Evolutionary conservation across 1,140 invertebrate genomes (phyloP).

Genomic region (Ridgeia piscesae): DNA sequence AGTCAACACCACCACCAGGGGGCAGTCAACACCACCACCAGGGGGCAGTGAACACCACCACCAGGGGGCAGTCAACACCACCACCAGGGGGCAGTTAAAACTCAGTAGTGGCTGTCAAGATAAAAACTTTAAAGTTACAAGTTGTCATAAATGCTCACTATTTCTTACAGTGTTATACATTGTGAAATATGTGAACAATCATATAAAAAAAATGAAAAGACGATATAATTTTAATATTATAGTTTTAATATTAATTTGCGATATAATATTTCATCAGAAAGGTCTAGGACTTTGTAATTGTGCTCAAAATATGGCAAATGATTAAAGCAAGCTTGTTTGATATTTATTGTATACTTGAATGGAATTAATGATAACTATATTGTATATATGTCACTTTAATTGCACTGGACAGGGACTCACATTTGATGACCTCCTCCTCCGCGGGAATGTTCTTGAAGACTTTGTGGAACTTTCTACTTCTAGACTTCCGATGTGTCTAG

Average conservation of each 20-base stretch:
- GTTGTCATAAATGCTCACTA: no score
- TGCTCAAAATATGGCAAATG: neutral
- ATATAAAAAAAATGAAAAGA: no score
- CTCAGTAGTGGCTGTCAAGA: no score
- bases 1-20: neutral
- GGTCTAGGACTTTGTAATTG: neutral
- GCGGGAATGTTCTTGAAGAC: constrained; percentile 47
- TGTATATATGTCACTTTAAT: neutral
- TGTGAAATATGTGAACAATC: no score
- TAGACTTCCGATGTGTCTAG: constrained; percentile 36
- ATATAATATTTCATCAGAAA: neutral
- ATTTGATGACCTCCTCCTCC: constrained; percentile 45
- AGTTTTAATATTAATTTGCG: neutral
- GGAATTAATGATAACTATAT: neutral
- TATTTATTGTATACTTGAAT: neutral
- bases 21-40: neutral
- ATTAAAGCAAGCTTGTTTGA: neutral
- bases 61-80: no score
- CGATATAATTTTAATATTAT: no score
- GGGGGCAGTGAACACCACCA: neutral
- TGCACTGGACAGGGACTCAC: constrained; percentile 34
- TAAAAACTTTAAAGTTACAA: no score
- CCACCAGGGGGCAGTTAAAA: no score
- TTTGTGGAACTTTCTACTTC: constrained; percentile 48
- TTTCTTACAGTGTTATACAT: no score